Evolutionary conservation across 2,797 vertebrate species (phyloP).

Genomic region (Labroides dimidiatus): DNA sequence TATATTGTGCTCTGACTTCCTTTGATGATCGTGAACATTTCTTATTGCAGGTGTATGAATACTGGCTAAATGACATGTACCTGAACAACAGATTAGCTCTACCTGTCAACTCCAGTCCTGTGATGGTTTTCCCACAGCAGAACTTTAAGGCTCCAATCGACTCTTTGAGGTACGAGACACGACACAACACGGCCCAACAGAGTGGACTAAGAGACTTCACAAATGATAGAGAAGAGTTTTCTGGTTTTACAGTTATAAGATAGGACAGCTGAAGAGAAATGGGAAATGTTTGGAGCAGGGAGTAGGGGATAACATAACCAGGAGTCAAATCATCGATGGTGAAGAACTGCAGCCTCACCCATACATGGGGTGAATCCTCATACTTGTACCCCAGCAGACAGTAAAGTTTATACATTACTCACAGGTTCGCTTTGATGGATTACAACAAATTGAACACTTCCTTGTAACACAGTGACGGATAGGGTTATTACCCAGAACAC

Average conservation of each 20-base stretch:
- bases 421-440: constrained; percentile 36
- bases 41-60: constrained; percentile 88
- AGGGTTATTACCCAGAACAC: constrained; percentile 59
- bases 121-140: constrained; percentile 92
- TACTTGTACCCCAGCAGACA: too few species aligned
- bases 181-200: too few species aligned
- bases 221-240: too few species aligned
- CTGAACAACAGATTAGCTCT: constrained; percentile 93
- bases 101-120: constrained; percentile 96
- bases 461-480: constrained; percentile 43
- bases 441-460: constrained; percentile 43
- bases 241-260: too few species aligned
- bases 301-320: too few species aligned
- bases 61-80: constrained; percentile 99
- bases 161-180: constrained; percentile 86
- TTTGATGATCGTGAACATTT: not conserved
- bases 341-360: too few species aligned
- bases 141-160: constrained; percentile 89
- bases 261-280: too few species aligned
- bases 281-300: too few species aligned
- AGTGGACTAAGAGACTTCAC: too few species aligned
- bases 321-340: too few species aligned
- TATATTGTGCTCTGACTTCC: not conserved
- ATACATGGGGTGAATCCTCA: too few species aligned
- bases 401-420: constrained; percentile 8